Percentiles rank a stretch among this genome's conserved stretches.
Conservation (phyloP, 2,797 vertebrate genomes). For the Melopsittacus undulatus region DNA sequence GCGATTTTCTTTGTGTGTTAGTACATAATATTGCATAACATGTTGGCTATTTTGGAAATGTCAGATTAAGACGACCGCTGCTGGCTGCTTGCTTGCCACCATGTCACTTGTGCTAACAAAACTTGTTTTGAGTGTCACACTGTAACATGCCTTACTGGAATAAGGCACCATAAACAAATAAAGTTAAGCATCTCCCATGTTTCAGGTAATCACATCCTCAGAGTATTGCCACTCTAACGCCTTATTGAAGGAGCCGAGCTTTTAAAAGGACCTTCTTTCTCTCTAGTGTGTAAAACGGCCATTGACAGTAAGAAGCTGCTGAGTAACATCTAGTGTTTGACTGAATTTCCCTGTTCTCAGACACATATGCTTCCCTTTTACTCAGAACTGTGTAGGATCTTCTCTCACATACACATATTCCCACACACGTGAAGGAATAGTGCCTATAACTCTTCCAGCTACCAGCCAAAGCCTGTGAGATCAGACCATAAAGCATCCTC, state of each 20-base stretch:
- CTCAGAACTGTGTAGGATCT: background rate
- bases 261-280: background rate
- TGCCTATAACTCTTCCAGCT: background rate
- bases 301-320: background rate
- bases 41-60: background rate
- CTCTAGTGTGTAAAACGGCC: background rate
- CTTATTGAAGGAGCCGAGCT: background rate
- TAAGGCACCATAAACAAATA: background rate
- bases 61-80: background rate
- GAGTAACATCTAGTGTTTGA: background rate
- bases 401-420: background rate
- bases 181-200: background rate
- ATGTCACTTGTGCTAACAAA: background rate
- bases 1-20: background rate
- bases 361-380: background rate
- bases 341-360: background rate
- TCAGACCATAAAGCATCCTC: background rate
- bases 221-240: background rate
- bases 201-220: background rate
- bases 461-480: background rate
- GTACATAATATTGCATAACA: background rate
- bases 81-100: background rate
- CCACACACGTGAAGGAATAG: background rate
- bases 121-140: background rate
- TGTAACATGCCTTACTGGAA: background rate